phyloP scores from a whole-genome alignment of 23 tunicate genomes.

The Styela plicata region DNA sequence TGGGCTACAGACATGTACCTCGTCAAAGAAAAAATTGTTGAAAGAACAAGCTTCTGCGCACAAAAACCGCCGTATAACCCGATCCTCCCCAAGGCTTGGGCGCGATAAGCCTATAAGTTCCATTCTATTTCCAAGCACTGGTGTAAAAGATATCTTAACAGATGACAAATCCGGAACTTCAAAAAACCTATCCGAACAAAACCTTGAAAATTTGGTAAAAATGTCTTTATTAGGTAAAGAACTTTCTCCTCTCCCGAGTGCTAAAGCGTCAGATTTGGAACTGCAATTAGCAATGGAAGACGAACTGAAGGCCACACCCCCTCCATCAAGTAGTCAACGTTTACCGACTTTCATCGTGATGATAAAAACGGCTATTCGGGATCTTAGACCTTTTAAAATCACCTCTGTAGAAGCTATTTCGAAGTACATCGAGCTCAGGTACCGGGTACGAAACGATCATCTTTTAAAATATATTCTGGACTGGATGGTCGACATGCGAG shows the following conservation, averaged over 20 bases:
- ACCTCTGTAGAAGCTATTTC: slow-evolving; percentile 64
- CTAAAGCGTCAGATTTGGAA: neutral
- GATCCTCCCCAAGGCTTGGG: neutral
- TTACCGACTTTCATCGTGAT: slow-evolving; percentile 74
- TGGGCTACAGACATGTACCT: neutral
- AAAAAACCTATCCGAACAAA: neutral
- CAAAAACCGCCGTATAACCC: neutral
- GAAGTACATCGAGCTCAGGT: slow-evolving; percentile 76
- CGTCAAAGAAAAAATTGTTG: neutral
- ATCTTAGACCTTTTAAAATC: slow-evolving; percentile 48
- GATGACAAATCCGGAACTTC: neutral
- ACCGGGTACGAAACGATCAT: slow-evolving; percentile 41
- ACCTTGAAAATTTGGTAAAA: neutral
- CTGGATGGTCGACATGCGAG: slow-evolving; percentile 79
- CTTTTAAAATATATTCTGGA: slow-evolving; percentile 57
- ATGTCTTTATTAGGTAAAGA: neutral
- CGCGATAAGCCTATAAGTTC: neutral
- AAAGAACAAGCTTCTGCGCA: neutral
- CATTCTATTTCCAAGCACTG: neutral
- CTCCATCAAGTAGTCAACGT: slow-evolving; percentile 50
- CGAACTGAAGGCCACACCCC: neutral
- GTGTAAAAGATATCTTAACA: neutral
- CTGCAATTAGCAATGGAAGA: slow-evolving; percentile 14
- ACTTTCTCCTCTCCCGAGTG: neutral
- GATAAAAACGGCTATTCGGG: slow-evolving; percentile 91